A percentile compares a stretch with the other conserved stretches of the same genome.
phyloP scores from a whole-genome alignment of 2,888 invertebrate species.

The Onthophagus sagittarius region DNA sequence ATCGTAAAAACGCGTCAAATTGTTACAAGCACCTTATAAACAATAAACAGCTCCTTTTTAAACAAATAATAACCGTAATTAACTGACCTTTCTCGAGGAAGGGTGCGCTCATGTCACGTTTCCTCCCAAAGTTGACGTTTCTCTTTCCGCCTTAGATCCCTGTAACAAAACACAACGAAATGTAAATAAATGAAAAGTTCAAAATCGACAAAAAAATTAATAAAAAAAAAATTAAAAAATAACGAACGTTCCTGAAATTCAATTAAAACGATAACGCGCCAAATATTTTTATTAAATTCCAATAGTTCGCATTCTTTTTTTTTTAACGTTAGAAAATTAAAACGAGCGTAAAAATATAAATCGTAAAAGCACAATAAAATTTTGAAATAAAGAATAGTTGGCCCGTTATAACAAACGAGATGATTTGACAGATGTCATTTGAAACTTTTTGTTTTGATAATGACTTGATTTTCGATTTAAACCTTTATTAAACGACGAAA shows the following conservation, averaged over 20 bases:
- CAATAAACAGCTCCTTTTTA: not conserved
- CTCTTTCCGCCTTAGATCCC: constrained; percentile 17
- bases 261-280: not conserved
- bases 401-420: no score
- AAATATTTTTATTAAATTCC: not conserved
- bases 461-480: no score
- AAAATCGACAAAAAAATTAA: not conserved
- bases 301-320: not conserved
- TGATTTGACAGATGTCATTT: no score
- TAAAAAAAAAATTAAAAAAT: not conserved
- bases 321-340: not conserved
- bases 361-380: no score
- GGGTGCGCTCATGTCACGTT: constrained; percentile 25
- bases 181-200: not conserved
- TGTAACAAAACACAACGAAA: constrained; percentile 21
- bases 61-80: not conserved
- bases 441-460: no score
- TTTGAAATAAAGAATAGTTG: no score
- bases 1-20: not conserved
- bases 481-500: no score
- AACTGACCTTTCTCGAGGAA: constrained; percentile 24
- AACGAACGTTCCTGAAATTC: not conserved
- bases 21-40: not conserved
- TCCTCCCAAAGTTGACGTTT: constrained; percentile 16
- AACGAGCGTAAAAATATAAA: not conserved